Evolutionary conservation across 2,797 vertebrate genomes (phyloP), one percentile per base, ranked within the genome.

Genomic region (Sebastiscus tertius): DNA sequence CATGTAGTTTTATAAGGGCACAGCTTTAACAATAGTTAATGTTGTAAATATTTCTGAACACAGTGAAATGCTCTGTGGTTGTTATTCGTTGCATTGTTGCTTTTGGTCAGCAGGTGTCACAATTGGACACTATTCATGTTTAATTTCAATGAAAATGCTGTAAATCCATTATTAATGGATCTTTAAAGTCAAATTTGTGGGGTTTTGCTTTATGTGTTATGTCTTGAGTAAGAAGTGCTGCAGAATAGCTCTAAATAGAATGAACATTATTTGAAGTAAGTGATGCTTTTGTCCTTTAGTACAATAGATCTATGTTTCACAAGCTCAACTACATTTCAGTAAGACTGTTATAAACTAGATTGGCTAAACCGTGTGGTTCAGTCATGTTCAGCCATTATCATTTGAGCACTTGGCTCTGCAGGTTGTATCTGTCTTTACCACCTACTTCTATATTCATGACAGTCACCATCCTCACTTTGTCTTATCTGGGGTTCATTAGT

Each of bases 91-190:
- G 55, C 63, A 56, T 65, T 77, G 80, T 68, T 66, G 36, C 16
- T 42, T 64, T 73, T 63, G 77, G 79, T 39, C 82, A 88, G 86
- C 64, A 91, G 87, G 67, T 84, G 83, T 82, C 87, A 85, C 77
- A 79, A 33, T 75, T 83, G 31, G 73, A 72, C 73, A 52, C 54
- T 3, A 8, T 42, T 79, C 22, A 14, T 69, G 7, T 42, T 74
- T 55, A 18, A 69, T 82, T 72, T 60, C 1, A n/a, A 18, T 59
- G 6, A 46, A 77, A 79, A 49, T 58, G 11, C 18, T 75, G 24
- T 55, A 36, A 76, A 60, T 33, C 18, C 18, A 42, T 49, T 22
- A 31, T 31, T 60, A 36, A 46, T 34, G n/a, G 26, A 2, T 34
- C 3, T n/a, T 29, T 29, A 42, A 34, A 31, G 29, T 31, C 29